Evolutionary conservation across 2,113 vertebrate genomes (phyloP).

Genomic region (Odontesthes bonariensis): DNA sequence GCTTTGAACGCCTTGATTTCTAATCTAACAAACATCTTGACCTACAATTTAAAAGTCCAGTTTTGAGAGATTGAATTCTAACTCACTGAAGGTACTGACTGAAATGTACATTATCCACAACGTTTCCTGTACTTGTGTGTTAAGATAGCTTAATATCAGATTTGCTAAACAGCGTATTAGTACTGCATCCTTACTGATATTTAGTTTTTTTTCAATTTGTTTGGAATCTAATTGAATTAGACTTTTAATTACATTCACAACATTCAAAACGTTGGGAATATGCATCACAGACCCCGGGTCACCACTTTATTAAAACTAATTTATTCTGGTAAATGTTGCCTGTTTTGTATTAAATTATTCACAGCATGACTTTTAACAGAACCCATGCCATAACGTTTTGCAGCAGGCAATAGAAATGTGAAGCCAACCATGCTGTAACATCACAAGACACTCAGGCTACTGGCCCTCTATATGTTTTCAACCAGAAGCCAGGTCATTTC

Average conservation of each 20-base stretch:
- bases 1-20: too few species aligned
- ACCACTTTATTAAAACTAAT: background rate
- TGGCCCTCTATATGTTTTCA: conserved; percentile 9
- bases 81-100: too few species aligned
- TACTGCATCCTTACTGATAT: too few species aligned
- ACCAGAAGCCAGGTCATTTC: conserved; percentile 10
- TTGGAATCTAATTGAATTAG: too few species aligned
- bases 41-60: too few species aligned
- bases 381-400: conserved; percentile 6
- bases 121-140: too few species aligned
- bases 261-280: background rate
- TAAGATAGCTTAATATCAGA: too few species aligned
- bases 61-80: too few species aligned
- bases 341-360: conserved; percentile 35
- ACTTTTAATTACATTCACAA: background rate
- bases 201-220: too few species aligned
- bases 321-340: conserved; percentile 4
- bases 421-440: background rate
- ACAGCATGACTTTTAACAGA: conserved; percentile 3
- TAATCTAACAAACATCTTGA: too few species aligned
- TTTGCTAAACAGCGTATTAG: too few species aligned
- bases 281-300: background rate
- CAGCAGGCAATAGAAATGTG: conserved; percentile 21
- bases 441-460: conserved; percentile 20
- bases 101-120: too few species aligned